Percentiles rank a stretch among this genome's conserved stretches.
These are phyloP conservation scores for Ctenomys sociabilis DNA, from an alignment of 2,113 vertebrate genomes.

Conservation along the genomic window DNA sequence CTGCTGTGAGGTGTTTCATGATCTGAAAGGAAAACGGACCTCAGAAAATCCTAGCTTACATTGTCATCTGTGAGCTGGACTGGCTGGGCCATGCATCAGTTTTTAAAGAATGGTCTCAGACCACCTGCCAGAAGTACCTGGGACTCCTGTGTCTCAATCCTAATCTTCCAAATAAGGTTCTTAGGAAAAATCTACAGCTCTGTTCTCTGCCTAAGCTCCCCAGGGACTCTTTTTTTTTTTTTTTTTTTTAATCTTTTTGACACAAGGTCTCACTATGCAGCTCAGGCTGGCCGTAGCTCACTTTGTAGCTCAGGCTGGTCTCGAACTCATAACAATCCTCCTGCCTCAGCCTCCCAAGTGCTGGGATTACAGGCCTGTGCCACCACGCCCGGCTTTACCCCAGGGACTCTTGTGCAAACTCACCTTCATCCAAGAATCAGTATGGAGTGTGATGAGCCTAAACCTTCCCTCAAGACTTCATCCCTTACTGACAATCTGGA, in stretches of 20 bases:
- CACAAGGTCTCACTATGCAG: too few species aligned
- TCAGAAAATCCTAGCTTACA: not conserved
- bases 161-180: not conserved
- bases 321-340: too few species aligned
- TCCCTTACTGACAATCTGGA: not conserved
- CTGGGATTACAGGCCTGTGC: too few species aligned
- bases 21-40: not conserved
- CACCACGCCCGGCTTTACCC: too few species aligned
- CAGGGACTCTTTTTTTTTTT: too few species aligned
- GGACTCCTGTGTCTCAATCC: not conserved
- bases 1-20: not conserved
- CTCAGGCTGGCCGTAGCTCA: too few species aligned
- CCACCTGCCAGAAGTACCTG: not conserved
- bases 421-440: accelerated
- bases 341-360: too few species aligned
- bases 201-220: not conserved
- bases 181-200: not conserved
- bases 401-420: not conserved
- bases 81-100: not conserved
- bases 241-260: too few species aligned
- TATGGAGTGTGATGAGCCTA: accelerated
- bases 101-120: not conserved
- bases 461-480: not conserved
- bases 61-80: not conserved
- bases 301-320: too few species aligned